Percentiles rank a stretch among this genome's conserved stretches.
Evolutionary conservation across 2,888 invertebrate species (phyloP).

Genomic region (Trichopoda pennipes): DNA sequence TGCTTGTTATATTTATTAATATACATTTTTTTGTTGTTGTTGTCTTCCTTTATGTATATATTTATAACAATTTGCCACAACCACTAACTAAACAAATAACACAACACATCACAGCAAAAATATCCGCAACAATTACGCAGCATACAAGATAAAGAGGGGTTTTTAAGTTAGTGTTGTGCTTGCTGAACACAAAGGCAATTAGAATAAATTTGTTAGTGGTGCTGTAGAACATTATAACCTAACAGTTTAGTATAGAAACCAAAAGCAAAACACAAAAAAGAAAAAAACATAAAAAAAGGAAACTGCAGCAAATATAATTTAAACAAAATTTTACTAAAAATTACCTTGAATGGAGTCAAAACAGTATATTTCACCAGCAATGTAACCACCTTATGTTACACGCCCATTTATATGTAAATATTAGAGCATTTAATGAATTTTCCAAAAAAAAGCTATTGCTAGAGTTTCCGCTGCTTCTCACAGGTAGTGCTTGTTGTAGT

Average conservation of each 20-base stretch:
- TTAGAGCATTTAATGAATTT: slow-evolving; percentile 56
- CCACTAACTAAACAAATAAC: slow-evolving; percentile 66
- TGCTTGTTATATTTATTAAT: slow-evolving; percentile 46
- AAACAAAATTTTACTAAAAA: slow-evolving; percentile 57
- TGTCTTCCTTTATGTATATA: slow-evolving; percentile 9
- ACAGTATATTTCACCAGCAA: slow-evolving; percentile 29
- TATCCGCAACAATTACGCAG: slow-evolving; percentile 67
- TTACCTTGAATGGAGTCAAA: slow-evolving; percentile 53
- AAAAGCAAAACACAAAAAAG: slow-evolving; percentile 9
- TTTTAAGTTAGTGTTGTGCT: not conserved
- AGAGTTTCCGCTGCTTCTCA: not conserved
- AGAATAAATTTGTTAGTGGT: slow-evolving; percentile 69
- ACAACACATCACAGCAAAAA: slow-evolving; percentile 60
- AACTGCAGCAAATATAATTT: slow-evolving; percentile 54
- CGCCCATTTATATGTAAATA: slow-evolving; percentile 79
- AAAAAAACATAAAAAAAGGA: too few species aligned
- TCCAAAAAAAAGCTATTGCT: slow-evolving; percentile 46
- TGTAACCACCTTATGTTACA: slow-evolving; percentile 73
- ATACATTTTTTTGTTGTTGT: slow-evolving; percentile 6
- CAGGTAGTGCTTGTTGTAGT: slow-evolving; percentile 6
- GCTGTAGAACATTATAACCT: slow-evolving; percentile 60
- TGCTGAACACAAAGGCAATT: slow-evolving; percentile 60
- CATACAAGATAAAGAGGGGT: slow-evolving; percentile 34
- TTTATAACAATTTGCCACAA: slow-evolving; percentile 56
- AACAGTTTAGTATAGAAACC: slow-evolving; percentile 26